A percentile compares a stretch with the other conserved stretches of the same genome.
Evolutionary conservation across 23 tunicate genomes (phyloP).

Genomic region (Diplosoma virens): DNA sequence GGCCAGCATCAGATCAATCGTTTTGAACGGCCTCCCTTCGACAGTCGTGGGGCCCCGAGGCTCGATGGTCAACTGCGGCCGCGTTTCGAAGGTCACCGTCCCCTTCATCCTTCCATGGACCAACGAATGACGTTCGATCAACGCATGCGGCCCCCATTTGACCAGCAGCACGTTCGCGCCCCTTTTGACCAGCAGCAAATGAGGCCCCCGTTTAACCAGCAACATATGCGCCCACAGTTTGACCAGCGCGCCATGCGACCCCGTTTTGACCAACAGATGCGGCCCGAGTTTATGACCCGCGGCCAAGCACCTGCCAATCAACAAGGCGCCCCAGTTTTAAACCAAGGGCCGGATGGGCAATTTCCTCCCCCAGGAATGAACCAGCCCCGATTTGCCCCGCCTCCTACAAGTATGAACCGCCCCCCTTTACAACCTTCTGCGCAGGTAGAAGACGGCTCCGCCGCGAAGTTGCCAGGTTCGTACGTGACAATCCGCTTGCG

Average conservation of each 20-base stretch:
- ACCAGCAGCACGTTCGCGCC: not conserved
- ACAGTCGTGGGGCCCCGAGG: not conserved
- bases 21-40: constrained; percentile 19
- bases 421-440: no score
- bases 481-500: no score
- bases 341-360: not conserved
- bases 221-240: not conserved
- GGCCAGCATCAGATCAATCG: not conserved
- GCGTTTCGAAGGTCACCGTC: not conserved
- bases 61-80: not conserved
- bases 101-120: not conserved
- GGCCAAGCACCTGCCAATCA: no score
- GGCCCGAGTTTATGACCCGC: not conserved
- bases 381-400: no score
- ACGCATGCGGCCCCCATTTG: constrained; percentile 20
- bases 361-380: no score
- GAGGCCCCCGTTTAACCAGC: not conserved
- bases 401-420: no score
- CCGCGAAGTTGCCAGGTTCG: no score
- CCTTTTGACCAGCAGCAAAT: not conserved
- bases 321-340: not conserved
- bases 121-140: not conserved
- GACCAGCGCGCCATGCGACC: constrained; percentile 1
- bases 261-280: not conserved
- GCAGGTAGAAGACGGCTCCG: no score